Conservation (phyloP, 2,888 invertebrate genomes). For the Matsumyia berberina region DNA sequence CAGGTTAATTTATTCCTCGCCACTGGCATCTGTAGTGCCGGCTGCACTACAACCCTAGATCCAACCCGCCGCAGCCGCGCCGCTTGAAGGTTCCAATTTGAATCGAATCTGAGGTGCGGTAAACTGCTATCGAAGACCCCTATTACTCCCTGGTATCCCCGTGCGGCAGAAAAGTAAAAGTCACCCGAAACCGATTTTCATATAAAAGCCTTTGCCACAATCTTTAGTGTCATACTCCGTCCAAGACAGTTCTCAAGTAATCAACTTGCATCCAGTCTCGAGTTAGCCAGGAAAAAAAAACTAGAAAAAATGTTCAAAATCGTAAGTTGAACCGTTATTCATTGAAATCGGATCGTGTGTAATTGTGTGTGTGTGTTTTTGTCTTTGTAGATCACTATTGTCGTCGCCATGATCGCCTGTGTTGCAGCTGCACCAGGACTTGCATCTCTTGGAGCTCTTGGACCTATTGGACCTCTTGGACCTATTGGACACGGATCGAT, state of each 20-base stretch:
- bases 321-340: conserved; percentile 78
- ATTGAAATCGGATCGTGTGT: conserved; percentile 1
- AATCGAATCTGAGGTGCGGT: conserved; percentile 66
- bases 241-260: conserved; percentile 68
- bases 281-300: conserved; percentile 53
- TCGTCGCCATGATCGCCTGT: conserved; percentile 80
- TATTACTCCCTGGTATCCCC: conserved; percentile 57
- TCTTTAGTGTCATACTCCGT: conserved; percentile 63
- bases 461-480: conserved; percentile 67
- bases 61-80: conserved; percentile 23
- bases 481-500: no score
- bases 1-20: conserved; percentile 70
- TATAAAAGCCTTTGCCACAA: conserved; percentile 71
- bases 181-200: conserved; percentile 65
- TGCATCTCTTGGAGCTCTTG: conserved; percentile 74
- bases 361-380: not conserved
- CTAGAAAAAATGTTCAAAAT: conserved; percentile 80
- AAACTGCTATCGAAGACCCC: conserved; percentile 55
- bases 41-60: not conserved
- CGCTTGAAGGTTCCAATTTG: conserved; percentile 46
- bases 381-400: conserved; percentile 79
- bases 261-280: conserved; percentile 63
- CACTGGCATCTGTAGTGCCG: conserved; percentile 58
- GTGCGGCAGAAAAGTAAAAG: conserved; percentile 72
- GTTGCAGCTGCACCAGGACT: conserved; percentile 82